Conservation (phyloP, 2,113 vertebrate genomes). For the Mixornis gularis region DNA sequence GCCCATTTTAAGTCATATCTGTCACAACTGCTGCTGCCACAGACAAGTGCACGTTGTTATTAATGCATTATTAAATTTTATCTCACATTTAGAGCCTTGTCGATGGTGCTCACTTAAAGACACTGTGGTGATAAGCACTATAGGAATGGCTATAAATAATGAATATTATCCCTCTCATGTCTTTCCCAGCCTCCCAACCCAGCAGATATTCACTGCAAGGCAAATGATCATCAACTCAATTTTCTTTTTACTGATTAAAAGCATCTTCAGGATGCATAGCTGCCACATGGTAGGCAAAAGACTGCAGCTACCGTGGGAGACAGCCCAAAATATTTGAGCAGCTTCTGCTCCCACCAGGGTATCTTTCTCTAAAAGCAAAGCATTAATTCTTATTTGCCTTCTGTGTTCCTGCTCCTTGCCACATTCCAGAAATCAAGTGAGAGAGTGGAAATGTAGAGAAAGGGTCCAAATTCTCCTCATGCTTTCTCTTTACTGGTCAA, state of each 20-base stretch:
- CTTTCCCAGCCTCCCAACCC: neutral
- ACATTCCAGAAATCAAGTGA: neutral
- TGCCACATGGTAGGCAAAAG: neutral
- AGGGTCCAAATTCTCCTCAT: neutral
- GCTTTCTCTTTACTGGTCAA: neutral
- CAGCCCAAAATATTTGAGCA: neutral
- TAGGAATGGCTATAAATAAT: conserved; percentile 57
- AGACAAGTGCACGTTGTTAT: conserved; percentile 26
- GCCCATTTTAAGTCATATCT: conserved; percentile 3
- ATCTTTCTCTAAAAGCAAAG: neutral
- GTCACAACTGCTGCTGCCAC: neutral
- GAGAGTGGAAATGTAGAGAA: neutral
- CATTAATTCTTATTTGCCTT: neutral
- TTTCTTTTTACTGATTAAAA: conserved; percentile 34
- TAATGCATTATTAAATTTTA: conserved; percentile 65
- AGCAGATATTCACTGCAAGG: conserved; percentile 11
- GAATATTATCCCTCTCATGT: conserved; percentile 2
- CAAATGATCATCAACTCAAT: conserved; percentile 19
- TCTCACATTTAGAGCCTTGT: conserved; percentile 35
- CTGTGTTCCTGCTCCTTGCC: neutral
- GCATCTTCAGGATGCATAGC: neutral
- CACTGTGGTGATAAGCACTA: conserved; percentile 15
- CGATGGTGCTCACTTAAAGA: neutral
- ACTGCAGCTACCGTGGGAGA: neutral
- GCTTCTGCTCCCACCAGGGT: neutral